Evolutionary conservation across 2,797 vertebrate species (phyloP).

Genomic region (Eurystomus glaucurus): DNA sequence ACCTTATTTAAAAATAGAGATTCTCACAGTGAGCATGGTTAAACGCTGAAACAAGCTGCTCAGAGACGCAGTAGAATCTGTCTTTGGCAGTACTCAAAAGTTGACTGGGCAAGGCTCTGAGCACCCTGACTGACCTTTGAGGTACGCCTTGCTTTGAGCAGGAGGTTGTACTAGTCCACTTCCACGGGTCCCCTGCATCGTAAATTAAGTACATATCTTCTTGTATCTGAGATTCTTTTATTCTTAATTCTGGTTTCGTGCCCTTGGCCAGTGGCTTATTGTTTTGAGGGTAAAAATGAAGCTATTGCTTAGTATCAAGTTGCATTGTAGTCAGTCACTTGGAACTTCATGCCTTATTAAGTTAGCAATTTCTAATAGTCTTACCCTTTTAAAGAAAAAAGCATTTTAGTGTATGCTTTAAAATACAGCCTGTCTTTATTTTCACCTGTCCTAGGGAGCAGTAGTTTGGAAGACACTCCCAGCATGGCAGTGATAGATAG

Average conservation of each 20-base stretch:
- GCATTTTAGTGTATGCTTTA: neutral
- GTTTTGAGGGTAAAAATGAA: neutral
- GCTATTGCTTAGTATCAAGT: neutral
- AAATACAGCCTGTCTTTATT: neutral
- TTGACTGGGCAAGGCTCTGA: neutral
- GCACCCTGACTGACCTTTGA: neutral
- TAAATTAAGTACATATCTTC: neutral
- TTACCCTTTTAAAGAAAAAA: neutral
- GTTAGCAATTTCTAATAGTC: neutral
- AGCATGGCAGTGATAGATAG: neutral
- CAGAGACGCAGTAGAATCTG: neutral
- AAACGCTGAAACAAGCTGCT: neutral
- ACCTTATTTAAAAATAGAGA: neutral
- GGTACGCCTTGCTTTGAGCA: neutral
- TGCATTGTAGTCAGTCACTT: neutral
- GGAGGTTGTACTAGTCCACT: neutral
- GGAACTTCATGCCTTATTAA: neutral
- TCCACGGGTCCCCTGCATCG: neutral
- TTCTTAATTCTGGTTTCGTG: neutral
- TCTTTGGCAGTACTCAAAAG: neutral
- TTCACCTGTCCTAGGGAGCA: neutral
- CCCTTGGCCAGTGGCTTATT: neutral
- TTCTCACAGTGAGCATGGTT: neutral
- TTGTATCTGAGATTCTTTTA: neutral
- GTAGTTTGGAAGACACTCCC: neutral